Conservation (phyloP, 2,113 vertebrate species). For the Macheiramphus alcinus region DNA sequence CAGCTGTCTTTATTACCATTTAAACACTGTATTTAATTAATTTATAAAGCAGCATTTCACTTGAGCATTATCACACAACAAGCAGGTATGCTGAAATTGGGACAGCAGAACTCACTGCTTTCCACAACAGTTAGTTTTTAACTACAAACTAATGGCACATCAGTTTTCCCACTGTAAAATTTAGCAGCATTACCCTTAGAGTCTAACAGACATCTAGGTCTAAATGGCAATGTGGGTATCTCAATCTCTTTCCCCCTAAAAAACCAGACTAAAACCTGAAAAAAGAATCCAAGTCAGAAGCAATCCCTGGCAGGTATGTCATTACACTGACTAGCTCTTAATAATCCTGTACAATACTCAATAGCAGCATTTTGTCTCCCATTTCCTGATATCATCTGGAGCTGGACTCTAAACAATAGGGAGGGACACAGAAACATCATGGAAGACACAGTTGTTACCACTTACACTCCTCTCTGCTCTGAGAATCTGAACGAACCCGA, state of each 20-base stretch:
- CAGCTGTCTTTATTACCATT: neutral
- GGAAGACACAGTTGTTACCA: fast-evolving
- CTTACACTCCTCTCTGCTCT: neutral
- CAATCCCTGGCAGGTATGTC: neutral
- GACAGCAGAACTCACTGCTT: neutral
- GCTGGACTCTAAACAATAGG: neutral
- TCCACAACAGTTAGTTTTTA: neutral
- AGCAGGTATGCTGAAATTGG: neutral
- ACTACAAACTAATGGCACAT: neutral
- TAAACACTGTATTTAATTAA: neutral
- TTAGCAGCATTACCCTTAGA: neutral
- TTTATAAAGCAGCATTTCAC: neutral
- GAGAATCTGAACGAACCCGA: neutral
- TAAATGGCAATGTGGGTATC: neutral
- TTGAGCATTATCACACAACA: neutral
- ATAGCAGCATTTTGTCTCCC: neutral
- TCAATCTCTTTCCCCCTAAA: neutral
- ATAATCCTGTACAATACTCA: neutral
- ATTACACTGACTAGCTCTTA: neutral
- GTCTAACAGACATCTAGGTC: neutral
- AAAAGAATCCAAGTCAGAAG: neutral
- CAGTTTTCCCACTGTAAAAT: neutral
- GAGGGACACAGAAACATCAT: fast-evolving
- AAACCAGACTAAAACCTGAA: neutral
- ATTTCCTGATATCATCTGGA: neutral